These are phyloP conservation scores for Noctua pronuba DNA, from an alignment of 2,888 invertebrate species.

Conservation along the genomic window DNA sequence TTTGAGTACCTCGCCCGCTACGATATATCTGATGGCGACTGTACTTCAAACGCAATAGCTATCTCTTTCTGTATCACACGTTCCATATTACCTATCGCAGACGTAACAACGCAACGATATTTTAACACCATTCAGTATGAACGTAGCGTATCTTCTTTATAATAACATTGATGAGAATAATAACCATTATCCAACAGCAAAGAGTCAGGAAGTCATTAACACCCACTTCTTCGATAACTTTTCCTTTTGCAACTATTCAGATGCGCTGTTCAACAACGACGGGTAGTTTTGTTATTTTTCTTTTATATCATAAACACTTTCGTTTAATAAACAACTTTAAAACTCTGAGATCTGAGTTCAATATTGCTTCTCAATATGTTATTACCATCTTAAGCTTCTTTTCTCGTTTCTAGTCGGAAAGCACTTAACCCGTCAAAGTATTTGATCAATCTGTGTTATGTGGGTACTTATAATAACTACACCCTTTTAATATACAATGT, in stretches of 20 bases:
- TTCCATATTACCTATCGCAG: no score
- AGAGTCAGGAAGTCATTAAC: conserved; percentile 8
- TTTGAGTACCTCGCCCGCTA: no score
- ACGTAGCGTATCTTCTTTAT: no score
- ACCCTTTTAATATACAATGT: no score
- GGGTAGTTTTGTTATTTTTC: neutral
- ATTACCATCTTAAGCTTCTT: conserved; percentile 32
- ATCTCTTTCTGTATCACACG: no score
- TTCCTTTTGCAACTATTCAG: neutral
- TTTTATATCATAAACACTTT: neutral
- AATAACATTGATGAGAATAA: no score
- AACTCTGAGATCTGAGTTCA: neutral
- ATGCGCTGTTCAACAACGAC: neutral
- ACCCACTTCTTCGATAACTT: neutral
- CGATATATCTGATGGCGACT: no score
- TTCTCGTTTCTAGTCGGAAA: conserved; percentile 7
- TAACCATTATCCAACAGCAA: neutral
- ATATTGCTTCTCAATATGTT: conserved; percentile 10
- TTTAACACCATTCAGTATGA: no score
- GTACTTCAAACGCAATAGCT: no score
- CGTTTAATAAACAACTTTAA: conserved; percentile 16
- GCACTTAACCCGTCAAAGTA: conserved; percentile 43
- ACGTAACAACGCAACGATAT: no score
- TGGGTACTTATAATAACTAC: neutral
- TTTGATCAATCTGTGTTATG: conserved; percentile 32